Conservation (phyloP, 2,888 invertebrate species). For the Cheilosia vernalis region DNA sequence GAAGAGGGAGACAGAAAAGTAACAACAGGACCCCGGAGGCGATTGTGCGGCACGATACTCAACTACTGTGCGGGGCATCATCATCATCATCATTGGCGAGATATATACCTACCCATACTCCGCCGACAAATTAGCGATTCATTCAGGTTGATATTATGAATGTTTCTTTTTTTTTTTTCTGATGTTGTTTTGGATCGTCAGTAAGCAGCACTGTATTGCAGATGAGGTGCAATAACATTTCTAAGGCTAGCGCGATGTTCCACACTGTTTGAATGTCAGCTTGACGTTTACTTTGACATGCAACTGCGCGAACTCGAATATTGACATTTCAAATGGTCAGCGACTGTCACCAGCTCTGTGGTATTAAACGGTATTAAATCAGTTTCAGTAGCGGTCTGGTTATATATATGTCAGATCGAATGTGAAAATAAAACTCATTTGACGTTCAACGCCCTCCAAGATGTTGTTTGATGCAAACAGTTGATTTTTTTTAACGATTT, state of each 20-base stretch:
- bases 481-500: too few species aligned
- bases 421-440: too few species aligned
- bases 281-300: background rate
- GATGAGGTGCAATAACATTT: background rate
- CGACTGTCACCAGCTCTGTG: too few species aligned
- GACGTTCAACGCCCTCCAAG: too few species aligned
- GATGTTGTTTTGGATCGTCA: conserved; percentile 5
- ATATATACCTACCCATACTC: conserved; percentile 20
- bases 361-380: too few species aligned
- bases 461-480: too few species aligned
- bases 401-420: too few species aligned
- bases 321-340: too few species aligned
- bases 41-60: conserved; percentile 50
- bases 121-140: conserved; percentile 55
- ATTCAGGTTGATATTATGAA: conserved; percentile 44
- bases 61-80: conserved; percentile 47
- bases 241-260: background rate
- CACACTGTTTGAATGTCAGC: background rate
- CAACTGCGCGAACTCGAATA: background rate
- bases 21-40: conserved; percentile 39
- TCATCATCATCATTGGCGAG: conserved; percentile 10
- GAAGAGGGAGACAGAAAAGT: conserved; percentile 8
- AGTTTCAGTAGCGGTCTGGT: too few species aligned
- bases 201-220: background rate
- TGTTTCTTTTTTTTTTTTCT: background rate